phyloP scores from a whole-genome alignment of 2,113 vertebrate genomes.

The Eublepharis macularius region DNA sequence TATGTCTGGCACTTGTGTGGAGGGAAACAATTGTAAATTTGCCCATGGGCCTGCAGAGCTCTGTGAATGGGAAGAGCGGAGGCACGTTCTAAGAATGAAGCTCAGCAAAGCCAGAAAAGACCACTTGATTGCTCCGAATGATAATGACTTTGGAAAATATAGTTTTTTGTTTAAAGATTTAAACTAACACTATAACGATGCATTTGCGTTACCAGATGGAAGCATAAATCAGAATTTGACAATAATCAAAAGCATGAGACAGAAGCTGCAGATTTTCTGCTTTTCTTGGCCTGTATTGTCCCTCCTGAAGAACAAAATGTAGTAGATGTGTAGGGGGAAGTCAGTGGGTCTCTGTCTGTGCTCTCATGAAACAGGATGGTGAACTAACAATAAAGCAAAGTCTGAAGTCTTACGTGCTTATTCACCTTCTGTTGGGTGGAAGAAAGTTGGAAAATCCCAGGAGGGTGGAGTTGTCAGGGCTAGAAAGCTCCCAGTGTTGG shows the following conservation, averaged over 20 bases:
- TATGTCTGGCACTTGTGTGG: slow-evolving; percentile 84
- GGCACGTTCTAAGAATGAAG: slow-evolving; percentile 94
- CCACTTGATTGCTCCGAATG: slow-evolving; percentile 96
- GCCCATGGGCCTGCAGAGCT: slow-evolving; percentile 94
- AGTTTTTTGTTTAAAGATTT: slow-evolving; percentile 99
- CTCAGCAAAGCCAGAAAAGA: slow-evolving; percentile 96
- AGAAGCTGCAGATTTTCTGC: slow-evolving; percentile 78
- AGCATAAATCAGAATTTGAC: slow-evolving; percentile 76
- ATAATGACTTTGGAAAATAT: slow-evolving; percentile 99
- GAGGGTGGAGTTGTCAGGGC: slow-evolving; percentile 55
- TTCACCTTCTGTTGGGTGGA: slow-evolving; percentile 75
- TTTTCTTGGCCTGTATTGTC: slow-evolving; percentile 75
- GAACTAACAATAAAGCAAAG: slow-evolving; percentile 49
- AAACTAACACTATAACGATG: slow-evolving; percentile 83
- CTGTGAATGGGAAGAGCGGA: slow-evolving; percentile 91
- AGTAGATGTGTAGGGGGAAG: slow-evolving; percentile 72
- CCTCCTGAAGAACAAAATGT: slow-evolving; percentile 77
- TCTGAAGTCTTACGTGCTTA: slow-evolving; percentile 64
- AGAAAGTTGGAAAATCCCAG: slow-evolving; percentile 64
- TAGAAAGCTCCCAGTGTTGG: slow-evolving; percentile 60
- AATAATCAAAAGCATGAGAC: slow-evolving; percentile 76
- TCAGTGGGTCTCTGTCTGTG: slow-evolving; percentile 72
- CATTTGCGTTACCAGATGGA: slow-evolving; percentile 72
- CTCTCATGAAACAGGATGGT: slow-evolving; percentile 66
- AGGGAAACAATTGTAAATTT: slow-evolving; percentile 89